These are phyloP conservation scores for Tetropium fuscum DNA, from an alignment of 2,888 invertebrate genomes.

Conservation along the genomic window DNA sequence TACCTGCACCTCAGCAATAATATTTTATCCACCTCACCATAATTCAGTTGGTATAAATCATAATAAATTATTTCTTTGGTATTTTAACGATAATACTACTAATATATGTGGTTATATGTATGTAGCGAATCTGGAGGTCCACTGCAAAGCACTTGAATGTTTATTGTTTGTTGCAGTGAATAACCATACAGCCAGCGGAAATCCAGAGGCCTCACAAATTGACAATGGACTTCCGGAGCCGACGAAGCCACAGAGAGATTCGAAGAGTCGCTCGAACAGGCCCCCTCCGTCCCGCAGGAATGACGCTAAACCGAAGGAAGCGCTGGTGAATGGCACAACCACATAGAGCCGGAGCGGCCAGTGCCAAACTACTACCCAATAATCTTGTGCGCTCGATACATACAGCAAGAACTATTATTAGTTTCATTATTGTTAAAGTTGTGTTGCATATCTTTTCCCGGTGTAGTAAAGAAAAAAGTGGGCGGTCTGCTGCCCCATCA, in stretches of 20 bases:
- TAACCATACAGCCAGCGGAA: conserved; percentile 37
- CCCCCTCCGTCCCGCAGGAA: conserved; percentile 61
- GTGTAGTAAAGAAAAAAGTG: conserved; percentile 54
- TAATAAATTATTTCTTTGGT: no score
- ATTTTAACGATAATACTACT: no score
- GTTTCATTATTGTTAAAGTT: conserved; percentile 48
- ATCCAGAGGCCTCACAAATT: conserved; percentile 26
- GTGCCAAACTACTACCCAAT: conserved; percentile 19
- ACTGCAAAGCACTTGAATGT: no score
- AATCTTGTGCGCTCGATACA: conserved; percentile 49
- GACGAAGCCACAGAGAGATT: conserved; percentile 57
- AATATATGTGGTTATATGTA: no score
- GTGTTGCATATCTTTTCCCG: conserved; percentile 57
- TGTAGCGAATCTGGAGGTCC: no score
- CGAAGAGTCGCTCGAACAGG: conserved; percentile 56
- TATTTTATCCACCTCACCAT: no score
- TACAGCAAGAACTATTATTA: conserved; percentile 40
- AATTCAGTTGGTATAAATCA: no score
- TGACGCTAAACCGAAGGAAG: conserved; percentile 71
- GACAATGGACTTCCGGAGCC: conserved; percentile 34
- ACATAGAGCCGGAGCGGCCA: conserved; percentile 60
- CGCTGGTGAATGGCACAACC: conserved; percentile 76
- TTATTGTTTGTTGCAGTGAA: conserved; percentile 48
- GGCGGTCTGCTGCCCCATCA: conserved; percentile 62
- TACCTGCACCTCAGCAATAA: no score